Percentiles rank a stretch among this genome's conserved stretches.
These are phyloP conservation scores for Ptilonorhynchus violaceus DNA, from an alignment of 2,113 vertebrate species.

Conservation along the genomic window DNA sequence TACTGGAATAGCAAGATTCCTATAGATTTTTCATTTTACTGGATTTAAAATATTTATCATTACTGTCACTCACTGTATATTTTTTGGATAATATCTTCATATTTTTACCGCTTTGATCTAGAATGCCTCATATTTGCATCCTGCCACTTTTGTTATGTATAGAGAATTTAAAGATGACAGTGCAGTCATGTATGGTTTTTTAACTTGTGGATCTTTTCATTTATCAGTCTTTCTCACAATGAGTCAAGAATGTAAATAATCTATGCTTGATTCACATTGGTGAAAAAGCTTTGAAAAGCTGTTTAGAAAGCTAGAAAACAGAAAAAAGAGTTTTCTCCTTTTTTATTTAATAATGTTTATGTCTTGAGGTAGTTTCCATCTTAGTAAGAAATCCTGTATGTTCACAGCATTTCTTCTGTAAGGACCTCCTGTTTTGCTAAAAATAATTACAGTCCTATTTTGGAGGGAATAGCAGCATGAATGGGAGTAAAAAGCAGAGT, in stretches of 20 bases:
- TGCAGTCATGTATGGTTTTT: background rate
- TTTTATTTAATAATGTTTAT: background rate
- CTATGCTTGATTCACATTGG: background rate
- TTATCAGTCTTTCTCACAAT: background rate
- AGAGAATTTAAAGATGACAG: conserved; percentile 4
- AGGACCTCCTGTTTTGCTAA: background rate
- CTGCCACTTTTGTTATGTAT: background rate
- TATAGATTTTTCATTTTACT: background rate
- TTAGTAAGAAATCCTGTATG: background rate
- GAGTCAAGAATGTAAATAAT: background rate
- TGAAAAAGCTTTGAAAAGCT: background rate
- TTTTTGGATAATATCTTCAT: background rate
- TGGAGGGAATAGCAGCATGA: background rate
- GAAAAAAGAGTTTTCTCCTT: background rate
- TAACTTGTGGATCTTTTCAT: background rate
- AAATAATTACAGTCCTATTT: background rate
- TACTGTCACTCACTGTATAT: background rate
- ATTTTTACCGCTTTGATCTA: conserved; percentile 18
- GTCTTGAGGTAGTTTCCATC: background rate
- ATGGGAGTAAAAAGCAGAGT: background rate
- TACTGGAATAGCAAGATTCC: background rate
- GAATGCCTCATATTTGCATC: conserved; percentile 28
- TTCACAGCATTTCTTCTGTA: background rate
- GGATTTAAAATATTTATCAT: conserved; percentile 9
- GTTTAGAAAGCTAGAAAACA: background rate